Conservation (phyloP, 2,888 invertebrate species). For the Luffia ferchaultella region DNA sequence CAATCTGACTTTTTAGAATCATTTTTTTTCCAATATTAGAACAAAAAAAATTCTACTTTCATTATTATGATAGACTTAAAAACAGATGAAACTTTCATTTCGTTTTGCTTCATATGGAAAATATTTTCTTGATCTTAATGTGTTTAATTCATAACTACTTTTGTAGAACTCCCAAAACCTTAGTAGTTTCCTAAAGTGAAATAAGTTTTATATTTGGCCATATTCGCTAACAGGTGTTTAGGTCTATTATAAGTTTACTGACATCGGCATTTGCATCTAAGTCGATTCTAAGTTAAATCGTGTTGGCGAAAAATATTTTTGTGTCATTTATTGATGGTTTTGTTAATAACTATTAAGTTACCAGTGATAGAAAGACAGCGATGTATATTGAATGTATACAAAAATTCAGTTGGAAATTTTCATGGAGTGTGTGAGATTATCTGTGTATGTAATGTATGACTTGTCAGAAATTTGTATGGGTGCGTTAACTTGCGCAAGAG, state of each 20-base stretch:
- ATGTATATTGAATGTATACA: neutral
- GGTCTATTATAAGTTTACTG: constrained; percentile 39
- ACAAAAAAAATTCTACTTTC: too few species aligned
- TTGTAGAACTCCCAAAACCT: neutral
- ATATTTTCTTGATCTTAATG: constrained; percentile 5
- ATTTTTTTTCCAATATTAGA: too few species aligned
- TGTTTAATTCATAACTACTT: constrained; percentile 2
- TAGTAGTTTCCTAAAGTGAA: neutral
- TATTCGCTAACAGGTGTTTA: constrained; percentile 54
- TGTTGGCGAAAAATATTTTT: neutral
- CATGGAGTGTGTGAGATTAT: constrained; percentile 36
- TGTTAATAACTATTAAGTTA: neutral
- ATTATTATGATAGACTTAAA: too few species aligned
- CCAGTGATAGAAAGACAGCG: neutral
- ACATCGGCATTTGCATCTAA: constrained; percentile 33
- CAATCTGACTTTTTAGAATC: too few species aligned
- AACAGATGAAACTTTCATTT: too few species aligned
- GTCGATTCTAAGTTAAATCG: neutral
- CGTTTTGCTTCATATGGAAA: too few species aligned
- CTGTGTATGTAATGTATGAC: too few species aligned
- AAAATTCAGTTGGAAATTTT: constrained; percentile 3
- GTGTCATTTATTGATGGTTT: neutral
- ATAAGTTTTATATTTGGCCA: constrained; percentile 27
- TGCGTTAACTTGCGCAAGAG: neutral
- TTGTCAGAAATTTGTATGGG: too few species aligned